Evolutionary conservation across 1,140 invertebrate species (phyloP).

Genomic region (Pygmarrhopalites habei): DNA sequence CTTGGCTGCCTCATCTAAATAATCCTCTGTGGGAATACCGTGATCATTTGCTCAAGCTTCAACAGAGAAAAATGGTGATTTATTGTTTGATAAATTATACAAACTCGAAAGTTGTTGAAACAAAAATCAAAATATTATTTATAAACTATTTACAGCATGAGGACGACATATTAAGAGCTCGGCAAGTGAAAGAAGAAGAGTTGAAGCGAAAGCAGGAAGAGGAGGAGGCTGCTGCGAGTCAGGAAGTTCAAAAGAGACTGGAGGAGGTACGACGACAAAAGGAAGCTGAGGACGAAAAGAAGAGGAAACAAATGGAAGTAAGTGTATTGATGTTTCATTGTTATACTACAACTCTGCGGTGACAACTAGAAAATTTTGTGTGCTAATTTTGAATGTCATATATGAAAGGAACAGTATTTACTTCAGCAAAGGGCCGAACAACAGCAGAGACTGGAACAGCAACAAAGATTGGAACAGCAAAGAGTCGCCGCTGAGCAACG

Average conservation of each 20-base stretch:
- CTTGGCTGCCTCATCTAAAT: not conserved
- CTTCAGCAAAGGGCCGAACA: not conserved
- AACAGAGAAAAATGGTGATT: conserved; percentile 33
- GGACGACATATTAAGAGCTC: conserved; percentile 42
- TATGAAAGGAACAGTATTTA: too few relatives aligned
- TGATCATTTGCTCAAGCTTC: conserved; percentile 32
- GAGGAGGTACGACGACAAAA: conserved; percentile 39
- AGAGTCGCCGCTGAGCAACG: not conserved
- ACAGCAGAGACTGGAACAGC: conserved; percentile 23
- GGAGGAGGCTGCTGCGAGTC: conserved; percentile 21
- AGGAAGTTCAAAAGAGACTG: conserved; percentile 28
- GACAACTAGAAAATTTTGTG: too few relatives aligned
- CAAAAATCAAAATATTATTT: not conserved
- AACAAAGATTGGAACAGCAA: conserved; percentile 19
- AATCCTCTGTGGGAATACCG: conserved; percentile 34
- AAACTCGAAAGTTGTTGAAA: not conserved
- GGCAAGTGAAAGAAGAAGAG: conserved; percentile 40
- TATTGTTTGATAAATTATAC: conserved; percentile 3
- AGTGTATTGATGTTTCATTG: not conserved
- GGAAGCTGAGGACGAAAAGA: conserved; percentile 48
- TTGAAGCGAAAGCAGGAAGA: conserved; percentile 24
- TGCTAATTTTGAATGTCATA: too few relatives aligned
- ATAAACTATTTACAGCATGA: conserved; percentile 42
- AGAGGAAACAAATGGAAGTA: conserved; percentile 44
- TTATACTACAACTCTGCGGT: too few relatives aligned